Evolutionary conservation across 2,888 invertebrate genomes (phyloP).

Genomic region (Tanypteryx hageni): DNA sequence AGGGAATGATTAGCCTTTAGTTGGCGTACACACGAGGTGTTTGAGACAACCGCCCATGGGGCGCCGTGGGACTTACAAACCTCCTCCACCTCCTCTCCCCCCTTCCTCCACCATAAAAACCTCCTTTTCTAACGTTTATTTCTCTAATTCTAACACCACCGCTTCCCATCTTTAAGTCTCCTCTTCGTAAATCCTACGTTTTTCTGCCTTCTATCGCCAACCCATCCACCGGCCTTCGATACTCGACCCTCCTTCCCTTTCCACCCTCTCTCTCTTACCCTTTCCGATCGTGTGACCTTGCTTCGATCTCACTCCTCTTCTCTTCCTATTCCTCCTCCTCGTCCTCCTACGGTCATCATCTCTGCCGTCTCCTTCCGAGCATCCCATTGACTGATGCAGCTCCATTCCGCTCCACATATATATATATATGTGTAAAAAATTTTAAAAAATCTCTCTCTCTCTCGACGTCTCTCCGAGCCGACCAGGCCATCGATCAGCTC

Average conservation of each 20-base stretch:
- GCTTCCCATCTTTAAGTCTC: background rate
- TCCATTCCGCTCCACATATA: slow-evolving; percentile 57
- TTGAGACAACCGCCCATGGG: background rate
- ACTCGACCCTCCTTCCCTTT: background rate
- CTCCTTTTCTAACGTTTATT: background rate
- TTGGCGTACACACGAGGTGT: background rate
- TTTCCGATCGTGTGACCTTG: background rate
- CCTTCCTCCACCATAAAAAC: background rate
- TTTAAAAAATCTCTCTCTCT: background rate
- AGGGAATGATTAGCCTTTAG: slow-evolving; percentile 19
- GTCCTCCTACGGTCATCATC: slow-evolving; percentile 41
- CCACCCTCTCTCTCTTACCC: background rate
- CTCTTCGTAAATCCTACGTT: background rate
- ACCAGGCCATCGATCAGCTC: slow-evolving; percentile 42
- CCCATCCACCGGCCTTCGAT: too few relatives aligned
- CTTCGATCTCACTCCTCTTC: background rate
- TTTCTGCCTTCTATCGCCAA: background rate
- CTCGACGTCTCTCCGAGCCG: slow-evolving; percentile 21
- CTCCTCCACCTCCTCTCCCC: background rate
- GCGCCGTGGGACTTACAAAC: background rate
- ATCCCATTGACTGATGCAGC: slow-evolving; percentile 63
- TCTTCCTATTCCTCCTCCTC: background rate
- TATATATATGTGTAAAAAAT: background rate
- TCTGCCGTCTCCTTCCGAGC: slow-evolving; percentile 16
- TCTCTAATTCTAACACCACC: background rate